A percentile compares a stretch with the other conserved stretches of the same genome.
Evolutionary conservation across 2,888 invertebrate species (phyloP).

Genomic region (Pherbina coryleti): DNA sequence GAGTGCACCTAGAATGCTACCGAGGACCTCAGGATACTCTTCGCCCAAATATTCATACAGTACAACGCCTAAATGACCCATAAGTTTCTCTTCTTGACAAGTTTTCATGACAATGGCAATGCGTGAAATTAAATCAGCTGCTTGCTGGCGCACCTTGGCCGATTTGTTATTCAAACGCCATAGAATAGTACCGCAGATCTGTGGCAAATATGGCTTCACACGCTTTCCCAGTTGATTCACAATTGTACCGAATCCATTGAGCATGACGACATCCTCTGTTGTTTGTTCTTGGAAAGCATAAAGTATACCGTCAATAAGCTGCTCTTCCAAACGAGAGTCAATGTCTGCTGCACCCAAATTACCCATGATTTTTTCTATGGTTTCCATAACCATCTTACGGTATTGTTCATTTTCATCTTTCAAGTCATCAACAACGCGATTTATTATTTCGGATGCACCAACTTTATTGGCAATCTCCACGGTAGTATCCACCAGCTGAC

Average conservation of each 20-base stretch:
- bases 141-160: slow-evolving; percentile 98
- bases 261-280: slow-evolving; percentile 99
- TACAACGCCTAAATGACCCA: slow-evolving; percentile 99
- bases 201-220: slow-evolving; percentile 98
- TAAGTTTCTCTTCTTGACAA: slow-evolving; percentile 99
- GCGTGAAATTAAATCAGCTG: slow-evolving; percentile 97
- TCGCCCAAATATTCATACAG: slow-evolving; percentile 99
- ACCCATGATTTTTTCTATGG: slow-evolving; percentile 98
- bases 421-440: slow-evolving; percentile 97
- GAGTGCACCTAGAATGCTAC: slow-evolving; percentile 97
- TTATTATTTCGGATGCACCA: slow-evolving; percentile 99
- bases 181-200: slow-evolving; percentile 99
- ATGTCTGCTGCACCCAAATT: slow-evolving; percentile 98
- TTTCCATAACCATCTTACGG: slow-evolving; percentile 99
- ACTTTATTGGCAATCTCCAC: slow-evolving; percentile 99
- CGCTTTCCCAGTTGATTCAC: slow-evolving; percentile 97
- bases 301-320: slow-evolving; percentile 98
- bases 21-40: slow-evolving; percentile 99
- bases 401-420: slow-evolving; percentile 99
- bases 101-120: slow-evolving; percentile 99
- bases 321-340: slow-evolving; percentile 97
- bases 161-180: slow-evolving; percentile 99
- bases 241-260: slow-evolving; percentile 99
- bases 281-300: slow-evolving; percentile 99
- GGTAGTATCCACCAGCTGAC: slow-evolving; percentile 98